Evolutionary conservation across 2,113 vertebrate species (phyloP).

Genomic region (Recurvirostra avosetta): DNA sequence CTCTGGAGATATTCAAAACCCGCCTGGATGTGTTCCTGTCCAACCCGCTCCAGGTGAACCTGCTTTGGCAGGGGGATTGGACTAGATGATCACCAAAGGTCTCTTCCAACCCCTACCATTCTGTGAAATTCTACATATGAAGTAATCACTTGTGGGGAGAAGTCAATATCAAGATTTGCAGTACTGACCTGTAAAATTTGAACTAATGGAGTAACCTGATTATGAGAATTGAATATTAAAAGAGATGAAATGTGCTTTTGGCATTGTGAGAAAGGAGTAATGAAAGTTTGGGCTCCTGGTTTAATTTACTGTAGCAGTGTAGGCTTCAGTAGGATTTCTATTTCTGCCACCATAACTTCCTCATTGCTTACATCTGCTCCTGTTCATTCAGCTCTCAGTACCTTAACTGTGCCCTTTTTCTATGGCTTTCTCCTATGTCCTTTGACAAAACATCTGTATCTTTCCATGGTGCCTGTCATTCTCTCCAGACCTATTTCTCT

Average conservation of each 20-base stretch:
- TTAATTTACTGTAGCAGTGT: not conserved
- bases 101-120: not conserved
- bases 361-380: not conserved
- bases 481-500: not conserved
- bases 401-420: not conserved
- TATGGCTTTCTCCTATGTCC: not conserved
- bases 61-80: not conserved
- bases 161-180: not conserved
- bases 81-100: not conserved
- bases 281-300: not conserved
- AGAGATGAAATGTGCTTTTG: not conserved
- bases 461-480: not conserved
- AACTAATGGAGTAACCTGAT: not conserved
- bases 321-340: not conserved
- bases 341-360: not conserved
- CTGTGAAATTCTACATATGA: accelerated
- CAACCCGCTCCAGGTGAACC: not conserved
- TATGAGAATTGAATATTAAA: not conserved
- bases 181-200: not conserved
- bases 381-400: not conserved
- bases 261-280: not conserved
- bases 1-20: not conserved
- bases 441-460: not conserved
- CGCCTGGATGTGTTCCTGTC: not conserved
- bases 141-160: not conserved